A percentile compares a stretch with the other conserved stretches of the same genome.
Conservation (phyloP, 2,113 vertebrate genomes). For the Eulemur macaco region DNA sequence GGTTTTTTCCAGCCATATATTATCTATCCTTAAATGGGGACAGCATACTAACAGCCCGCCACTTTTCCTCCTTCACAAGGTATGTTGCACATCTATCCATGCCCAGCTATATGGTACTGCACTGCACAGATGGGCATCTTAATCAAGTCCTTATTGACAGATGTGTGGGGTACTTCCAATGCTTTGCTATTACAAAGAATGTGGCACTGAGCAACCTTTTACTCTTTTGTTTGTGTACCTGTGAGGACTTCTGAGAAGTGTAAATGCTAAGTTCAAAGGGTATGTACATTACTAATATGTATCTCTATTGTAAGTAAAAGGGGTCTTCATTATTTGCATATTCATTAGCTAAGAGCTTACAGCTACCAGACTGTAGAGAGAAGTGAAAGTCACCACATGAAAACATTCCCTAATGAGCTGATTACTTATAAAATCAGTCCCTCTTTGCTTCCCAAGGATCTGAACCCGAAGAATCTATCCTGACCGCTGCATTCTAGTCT, state of each 20-base stretch:
- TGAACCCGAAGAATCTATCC: neutral
- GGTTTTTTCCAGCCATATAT: neutral
- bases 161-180: neutral
- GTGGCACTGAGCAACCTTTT: neutral
- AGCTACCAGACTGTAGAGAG: neutral
- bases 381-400: neutral
- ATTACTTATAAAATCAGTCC: neutral
- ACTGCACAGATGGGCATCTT: neutral
- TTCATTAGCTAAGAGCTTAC: neutral
- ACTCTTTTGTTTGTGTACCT: neutral
- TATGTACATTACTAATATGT: neutral
- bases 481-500: neutral
- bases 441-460: neutral
- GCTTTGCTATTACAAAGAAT: neutral
- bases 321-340: neutral
- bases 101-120: neutral
- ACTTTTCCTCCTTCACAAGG: neutral
- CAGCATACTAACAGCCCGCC: rapidly evolving
- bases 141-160: neutral
- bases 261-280: neutral
- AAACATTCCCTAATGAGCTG: neutral
- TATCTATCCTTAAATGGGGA: neutral
- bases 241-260: neutral
- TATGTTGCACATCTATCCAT: neutral
- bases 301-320: neutral